These are phyloP conservation scores for Acanthochromis polyacanthus DNA, from an alignment of 2,113 vertebrate species.

Conservation along the genomic window DNA sequence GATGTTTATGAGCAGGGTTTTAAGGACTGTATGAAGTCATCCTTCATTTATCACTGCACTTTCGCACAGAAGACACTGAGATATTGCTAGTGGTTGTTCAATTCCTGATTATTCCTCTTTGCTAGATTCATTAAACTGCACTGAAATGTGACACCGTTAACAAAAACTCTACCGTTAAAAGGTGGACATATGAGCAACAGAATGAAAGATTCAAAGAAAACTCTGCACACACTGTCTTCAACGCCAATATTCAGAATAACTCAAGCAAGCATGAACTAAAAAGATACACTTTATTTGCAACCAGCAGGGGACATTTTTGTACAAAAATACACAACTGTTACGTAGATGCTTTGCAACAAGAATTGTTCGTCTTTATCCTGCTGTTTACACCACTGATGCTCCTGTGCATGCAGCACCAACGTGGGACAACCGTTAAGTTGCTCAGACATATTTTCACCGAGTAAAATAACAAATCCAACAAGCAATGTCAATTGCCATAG, in stretches of 20 bases:
- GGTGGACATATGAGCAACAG: neutral
- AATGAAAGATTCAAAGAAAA: neutral
- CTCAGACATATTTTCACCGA: slow-evolving; percentile 62
- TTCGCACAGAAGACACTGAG: neutral
- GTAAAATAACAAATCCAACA: slow-evolving; percentile 72
- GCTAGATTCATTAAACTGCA: neutral
- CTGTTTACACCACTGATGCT: slow-evolving; percentile 57
- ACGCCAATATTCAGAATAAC: slow-evolving; percentile 35
- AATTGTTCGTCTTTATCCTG: slow-evolving; percentile 67
- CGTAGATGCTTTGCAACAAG: slow-evolving; percentile 54
- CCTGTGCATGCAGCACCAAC: slow-evolving; percentile 64
- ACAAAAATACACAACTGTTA: slow-evolving; percentile 85
- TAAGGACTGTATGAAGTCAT: too few relatives aligned
- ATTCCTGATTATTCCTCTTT: neutral
- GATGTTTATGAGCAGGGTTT: too few relatives aligned
- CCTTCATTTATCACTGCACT: too few relatives aligned
- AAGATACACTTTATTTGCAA: slow-evolving; percentile 85
- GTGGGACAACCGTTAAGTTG: slow-evolving; percentile 58
- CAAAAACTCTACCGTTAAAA: too few relatives aligned
- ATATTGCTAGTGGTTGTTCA: neutral
- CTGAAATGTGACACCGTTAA: neutral
- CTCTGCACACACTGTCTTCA: neutral
- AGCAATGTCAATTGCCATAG: slow-evolving; percentile 70
- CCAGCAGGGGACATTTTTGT: slow-evolving; percentile 77
- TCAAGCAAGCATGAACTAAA: slow-evolving; percentile 76